A percentile compares a stretch with the other conserved stretches of the same genome.
These are phyloP conservation scores for Lymantria dispar DNA, from an alignment of 2,888 invertebrate genomes.

Conservation along the genomic window DNA sequence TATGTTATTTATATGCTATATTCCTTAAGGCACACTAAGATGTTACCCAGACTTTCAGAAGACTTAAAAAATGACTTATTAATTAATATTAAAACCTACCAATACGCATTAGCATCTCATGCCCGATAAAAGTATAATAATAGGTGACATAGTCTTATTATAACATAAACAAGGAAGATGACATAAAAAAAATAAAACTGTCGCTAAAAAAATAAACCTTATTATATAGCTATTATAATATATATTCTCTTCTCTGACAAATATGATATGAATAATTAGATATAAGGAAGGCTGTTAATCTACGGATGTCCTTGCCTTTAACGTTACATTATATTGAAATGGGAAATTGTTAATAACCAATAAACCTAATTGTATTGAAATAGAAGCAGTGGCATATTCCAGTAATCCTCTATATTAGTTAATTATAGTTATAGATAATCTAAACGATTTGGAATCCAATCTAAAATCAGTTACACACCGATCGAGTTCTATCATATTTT, in stretches of 20 bases:
- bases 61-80: too few species aligned
- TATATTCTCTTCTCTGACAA: slow-evolving; percentile 3
- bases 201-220: too few species aligned
- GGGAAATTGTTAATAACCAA: slow-evolving; percentile 40
- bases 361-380: slow-evolving; percentile 42
- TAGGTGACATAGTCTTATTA: too few species aligned
- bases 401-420: slow-evolving; percentile 44
- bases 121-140: too few species aligned
- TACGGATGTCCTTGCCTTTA: slow-evolving; percentile 42
- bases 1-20: too few species aligned
- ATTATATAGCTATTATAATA: too few species aligned
- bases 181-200: too few species aligned
- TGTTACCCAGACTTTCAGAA: too few species aligned
- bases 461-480: slow-evolving; percentile 38
- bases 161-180: too few species aligned
- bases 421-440: slow-evolving; percentile 47
- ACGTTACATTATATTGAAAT: slow-evolving; percentile 37
- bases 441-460: slow-evolving; percentile 44
- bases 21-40: too few species aligned
- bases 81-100: too few species aligned
- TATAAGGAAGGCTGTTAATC: slow-evolving; percentile 34
- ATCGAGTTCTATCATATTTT: slow-evolving; percentile 3
- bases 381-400: slow-evolving; percentile 36
- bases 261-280: background rate
- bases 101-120: too few species aligned